Base-by-base conservation (phyloP, 2,797 vertebrate species). In the Lerista edwardsae region DNA sequence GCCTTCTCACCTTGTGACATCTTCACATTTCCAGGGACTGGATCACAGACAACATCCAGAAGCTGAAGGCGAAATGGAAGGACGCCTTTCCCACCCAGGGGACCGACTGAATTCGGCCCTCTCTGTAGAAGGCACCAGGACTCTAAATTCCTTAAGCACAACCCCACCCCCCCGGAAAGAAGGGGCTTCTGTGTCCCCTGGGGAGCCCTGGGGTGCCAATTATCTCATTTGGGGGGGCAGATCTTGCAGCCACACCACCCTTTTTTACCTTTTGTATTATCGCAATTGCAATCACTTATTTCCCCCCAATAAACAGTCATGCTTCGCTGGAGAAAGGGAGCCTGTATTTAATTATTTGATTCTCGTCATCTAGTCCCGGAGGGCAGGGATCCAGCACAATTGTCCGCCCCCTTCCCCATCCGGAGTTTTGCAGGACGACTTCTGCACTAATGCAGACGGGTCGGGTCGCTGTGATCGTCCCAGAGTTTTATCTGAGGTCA, bases 11-110 rank as follows among this genome's bases (percentile, higher is more conserved):
- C 75, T 39, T 5, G 0, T 72, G 55, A 55, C 2, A 25, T 51
- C 31, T 86, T 61, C 6, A 62, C 29, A 17, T 64, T 41, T 1
- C 17, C 75, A 94, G 94, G 84, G 17, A 8, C 27, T 93, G 91
- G 93, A 19, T 94, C 62, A 14, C 69, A 0, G 81, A 90, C 1
- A 36, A 14, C 0, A 34, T 88, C 9, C 3, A 8, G 6, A 84
- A 84, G 84, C 0, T 90, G 25, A 91, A 86, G 81, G 83, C 93
- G 0, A 84, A 51, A 21, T 0, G 91, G 3, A 73, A 51, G 34
- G 1, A 1, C 0, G 11, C 27, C 0, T 72, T 89, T 51, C 9
- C 79, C 84, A 86, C 12, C 1, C 64, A 83, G 1, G 1, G 4
- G 9, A 36, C 68, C 1, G 2, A 51, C 68, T 84, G 73, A 85